Base-by-base conservation (phyloP, 1,140 invertebrate species). In the Pachypsylla venusta region DNA sequence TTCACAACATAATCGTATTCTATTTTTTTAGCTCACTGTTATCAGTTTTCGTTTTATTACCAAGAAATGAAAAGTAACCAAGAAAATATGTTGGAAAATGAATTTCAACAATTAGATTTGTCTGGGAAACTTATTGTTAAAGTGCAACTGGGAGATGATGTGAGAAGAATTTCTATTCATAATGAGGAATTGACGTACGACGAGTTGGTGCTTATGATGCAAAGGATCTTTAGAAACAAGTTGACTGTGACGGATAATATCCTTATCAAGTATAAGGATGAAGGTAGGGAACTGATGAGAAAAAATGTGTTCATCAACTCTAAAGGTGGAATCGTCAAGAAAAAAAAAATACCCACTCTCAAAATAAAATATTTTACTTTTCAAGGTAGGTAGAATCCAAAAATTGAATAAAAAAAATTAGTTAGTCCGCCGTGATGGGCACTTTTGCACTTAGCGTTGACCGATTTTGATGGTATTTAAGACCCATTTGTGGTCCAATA, bases 131-230 rank as follows among this genome's bases (percentile, higher is more conserved):
- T 68, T 28, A 68, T 68, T 22, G 67, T 68, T 25, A 68, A 68
- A 61, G 66, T 81, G 30, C 77, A 83, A 65, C 74, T 86, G 40
- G 81, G 79, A 14, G 79, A 84, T 69, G 83, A 85, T 70, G 83
- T 86, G 54, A 71, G 84, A 12, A 71, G 81, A 57, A 83, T 85
- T 61, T 80, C 83, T 1, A 85, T 86, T 55, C 81, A 85, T 67
- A 86, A 86, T 74, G 83, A 85, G 69, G 83, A 85, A 35, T 80
- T 86, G 57, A 87, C 83, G 1, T 85, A 83, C 69, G 83, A 86
- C 74, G 84, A 87, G 70, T 67, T 87, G 16, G 75, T 86, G 35
- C 71, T 86, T 14, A 86, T 87, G 84, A 84, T 86, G 82, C 82
- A 85, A 69, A 69, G 84, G 62, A 80, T 87, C 2, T 87, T 84